Evolutionary conservation across 2,113 vertebrate species (phyloP).

Genomic region (Tretioscincus oriximinensis): DNA sequence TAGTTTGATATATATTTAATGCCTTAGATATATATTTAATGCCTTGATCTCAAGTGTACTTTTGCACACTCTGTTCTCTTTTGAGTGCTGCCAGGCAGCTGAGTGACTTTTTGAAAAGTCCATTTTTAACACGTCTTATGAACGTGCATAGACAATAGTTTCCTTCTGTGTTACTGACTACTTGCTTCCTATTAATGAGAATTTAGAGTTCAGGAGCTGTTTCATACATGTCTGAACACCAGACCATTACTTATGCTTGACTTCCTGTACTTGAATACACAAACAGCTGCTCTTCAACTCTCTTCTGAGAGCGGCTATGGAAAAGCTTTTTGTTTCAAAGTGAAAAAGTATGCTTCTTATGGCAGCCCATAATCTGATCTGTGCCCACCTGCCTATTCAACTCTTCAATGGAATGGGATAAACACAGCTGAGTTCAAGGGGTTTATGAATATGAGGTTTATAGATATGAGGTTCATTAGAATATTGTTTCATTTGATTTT

Average conservation of each 20-base stretch:
- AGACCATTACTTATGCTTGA: neutral
- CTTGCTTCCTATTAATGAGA: neutral
- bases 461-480: too few relatives aligned
- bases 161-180: neutral
- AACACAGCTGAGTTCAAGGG: too few relatives aligned
- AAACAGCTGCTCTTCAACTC: neutral
- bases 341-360: too few relatives aligned
- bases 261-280: neutral
- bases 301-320: neutral
- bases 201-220: neutral
- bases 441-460: too few relatives aligned
- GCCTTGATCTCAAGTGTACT: neutral
- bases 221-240: neutral
- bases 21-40: neutral
- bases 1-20: too few relatives aligned
- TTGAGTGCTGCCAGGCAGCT: neutral
- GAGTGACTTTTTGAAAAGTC: neutral
- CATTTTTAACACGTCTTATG: neutral
- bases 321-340: too few relatives aligned
- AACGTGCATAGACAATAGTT: neutral
- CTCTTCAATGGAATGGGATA: too few relatives aligned
- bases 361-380: too few relatives aligned
- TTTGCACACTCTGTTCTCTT: neutral
- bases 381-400: too few relatives aligned
- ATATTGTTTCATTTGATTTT: too few relatives aligned